Evolutionary conservation across 64 coral and sea anemone species (phyloP), one percentile per base, ranked within the genome.

Genomic region (Astreopora myriophthalma): DNA sequence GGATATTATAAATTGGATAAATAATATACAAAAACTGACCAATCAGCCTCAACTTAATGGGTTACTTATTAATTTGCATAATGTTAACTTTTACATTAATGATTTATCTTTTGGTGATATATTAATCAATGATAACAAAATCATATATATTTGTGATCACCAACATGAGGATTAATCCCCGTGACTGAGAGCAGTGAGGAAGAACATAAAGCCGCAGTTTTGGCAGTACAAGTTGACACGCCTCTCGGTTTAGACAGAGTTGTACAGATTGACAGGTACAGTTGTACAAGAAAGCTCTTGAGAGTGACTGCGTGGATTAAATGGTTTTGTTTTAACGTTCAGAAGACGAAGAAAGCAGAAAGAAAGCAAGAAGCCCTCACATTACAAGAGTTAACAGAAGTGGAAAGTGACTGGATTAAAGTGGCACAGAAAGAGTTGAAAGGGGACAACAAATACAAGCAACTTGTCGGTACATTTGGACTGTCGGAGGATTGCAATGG

Each of bases 401-500:
- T 29, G 30, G 68, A 71, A 29, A 71, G 16, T 32, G 68, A 71
- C 68, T 71, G 68, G 68, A 71, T 71, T 31, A 71, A 71, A 22
- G 68, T 29, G 30, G 68, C 68, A 34, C 29, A 71, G 40, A 71
- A 29, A 71, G 68, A 71, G 29, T 71, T 71, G 24, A 68, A 38
- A 34, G 6, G 34, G 33, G 32, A 73, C 16, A 3, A 73, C 32
- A 73, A 39, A 34, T 91, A 27, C 79, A 87, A 77, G 31, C 87
- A 76, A 0, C 22, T 95, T 10, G 20, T 76, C 10, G 7, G 17
- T 60, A 81, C 91, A 48, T 69, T 95, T 27, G 32, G 87, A 4
- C 87, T 94, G 17, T 90, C 34, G 58, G 89, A 70, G n/a, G 68
- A 76, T 42, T 8, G 80, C 5, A 76, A 72, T 34, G 76, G 87